Evolutionary conservation across 2,797 vertebrate genomes (phyloP), one percentile per base, ranked within the genome.

Genomic region (Taeniopygia guttata): DNA sequence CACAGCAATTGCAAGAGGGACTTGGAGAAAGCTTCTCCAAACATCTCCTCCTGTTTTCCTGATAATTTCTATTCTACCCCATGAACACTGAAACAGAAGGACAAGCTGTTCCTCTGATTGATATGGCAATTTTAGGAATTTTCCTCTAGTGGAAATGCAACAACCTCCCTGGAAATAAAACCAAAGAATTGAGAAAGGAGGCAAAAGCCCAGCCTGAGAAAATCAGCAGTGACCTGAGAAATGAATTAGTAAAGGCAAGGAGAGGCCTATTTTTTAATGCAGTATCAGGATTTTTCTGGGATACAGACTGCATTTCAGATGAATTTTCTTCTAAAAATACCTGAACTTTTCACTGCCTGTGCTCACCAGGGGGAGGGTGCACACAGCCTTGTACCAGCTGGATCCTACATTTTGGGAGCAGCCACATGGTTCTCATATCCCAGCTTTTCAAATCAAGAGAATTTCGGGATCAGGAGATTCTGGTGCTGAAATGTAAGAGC

Each of bases 391-490:
- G 58, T 11, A 30, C 73, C 2, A 38, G 64, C 17, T 3, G 36
- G 70, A 43, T 58, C 5, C 36, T 5, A 3, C 40, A 7, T 36
- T 68, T 59, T 3, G 12, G 66, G 30, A 64, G 25, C 59, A 56
- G 63, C 14, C 18, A 48, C 43, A 10, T 0, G 0, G 20, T 19
- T 16, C 64, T 75, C 42, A 8, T 0, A 1, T 25, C 46, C 43
- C 59, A 63, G 51, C 27, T 52, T 68, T 67, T 60, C 66, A 84
- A 56, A 84, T 6, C 20, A 66, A 25, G 10, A 19, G 43, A 3
- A 69, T 56, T 70, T 67, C 40, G 52, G 59, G 13, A 63, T 64
- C 20, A 16, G 59, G 27, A 19, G 45, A 68, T 76, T 15, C 38
- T 49, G 51, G 15, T 77, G 55, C 19, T 14, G 0, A 45, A 51